These are phyloP conservation scores for Byasa hedistus DNA, from an alignment of 2,888 invertebrate genomes.

Conservation along the genomic window DNA sequence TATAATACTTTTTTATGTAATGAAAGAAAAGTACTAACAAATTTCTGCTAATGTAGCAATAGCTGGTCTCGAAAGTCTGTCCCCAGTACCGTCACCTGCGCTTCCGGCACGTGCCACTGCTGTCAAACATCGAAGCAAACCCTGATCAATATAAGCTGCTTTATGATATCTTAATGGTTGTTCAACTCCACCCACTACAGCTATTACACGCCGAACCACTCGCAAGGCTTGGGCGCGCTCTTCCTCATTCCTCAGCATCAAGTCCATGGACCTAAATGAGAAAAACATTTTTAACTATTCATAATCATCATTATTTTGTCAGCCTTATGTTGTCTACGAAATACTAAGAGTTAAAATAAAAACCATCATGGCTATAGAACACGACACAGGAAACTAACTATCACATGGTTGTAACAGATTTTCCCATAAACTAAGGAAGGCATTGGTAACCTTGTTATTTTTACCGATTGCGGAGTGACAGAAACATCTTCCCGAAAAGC, in stretches of 20 bases:
- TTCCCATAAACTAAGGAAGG: too few species aligned
- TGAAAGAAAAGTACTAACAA: constrained; percentile 73
- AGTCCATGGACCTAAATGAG: constrained; percentile 87
- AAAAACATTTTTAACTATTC: too few species aligned
- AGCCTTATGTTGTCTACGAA: too few species aligned
- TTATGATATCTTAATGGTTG: constrained; percentile 85
- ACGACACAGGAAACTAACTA: too few species aligned
- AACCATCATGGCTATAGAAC: too few species aligned
- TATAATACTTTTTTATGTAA: neutral
- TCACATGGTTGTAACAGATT: too few species aligned
- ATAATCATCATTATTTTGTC: too few species aligned
- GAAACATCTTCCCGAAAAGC: too few species aligned
- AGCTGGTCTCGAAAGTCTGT: constrained; percentile 90
- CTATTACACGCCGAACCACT: constrained; percentile 83
- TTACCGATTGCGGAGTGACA: too few species aligned
- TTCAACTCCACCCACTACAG: constrained; percentile 76
- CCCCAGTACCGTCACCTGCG: constrained; percentile 85
- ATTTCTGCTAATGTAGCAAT: constrained; percentile 94
- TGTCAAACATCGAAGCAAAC: constrained; percentile 88
- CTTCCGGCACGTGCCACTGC: constrained; percentile 89
- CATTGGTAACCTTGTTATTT: too few species aligned
- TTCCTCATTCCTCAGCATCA: constrained; percentile 93
- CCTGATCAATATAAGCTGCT: constrained; percentile 85
- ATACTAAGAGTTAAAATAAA: too few species aligned
- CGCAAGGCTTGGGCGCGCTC: constrained; percentile 95